Percentiles rank a stretch among this genome's conserved stretches.
Conservation (phyloP, 2,888 invertebrate genomes). For the Abrostola triplasia region DNA sequence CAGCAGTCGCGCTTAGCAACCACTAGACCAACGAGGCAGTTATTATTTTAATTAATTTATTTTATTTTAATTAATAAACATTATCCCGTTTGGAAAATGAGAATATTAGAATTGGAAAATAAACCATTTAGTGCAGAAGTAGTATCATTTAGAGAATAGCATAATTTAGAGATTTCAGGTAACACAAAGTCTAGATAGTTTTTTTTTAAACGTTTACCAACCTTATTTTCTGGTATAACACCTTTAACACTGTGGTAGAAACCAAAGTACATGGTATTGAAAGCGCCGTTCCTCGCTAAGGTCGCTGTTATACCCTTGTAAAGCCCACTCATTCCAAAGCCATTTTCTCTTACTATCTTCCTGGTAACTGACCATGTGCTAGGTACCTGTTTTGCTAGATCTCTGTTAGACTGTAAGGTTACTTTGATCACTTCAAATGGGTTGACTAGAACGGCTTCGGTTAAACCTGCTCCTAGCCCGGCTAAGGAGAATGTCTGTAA, state of each 20-base stretch:
- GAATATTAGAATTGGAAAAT: not conserved
- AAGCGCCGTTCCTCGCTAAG: constrained; percentile 95
- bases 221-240: constrained; percentile 90
- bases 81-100: not conserved
- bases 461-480: constrained; percentile 95
- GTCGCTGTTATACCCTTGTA: constrained; percentile 97
- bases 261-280: constrained; percentile 98
- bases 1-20: too few relatives aligned
- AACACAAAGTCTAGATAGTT: not conserved
- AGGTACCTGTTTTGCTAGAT: constrained; percentile 89
- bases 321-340: constrained; percentile 93
- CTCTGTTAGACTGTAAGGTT: constrained; percentile 93
- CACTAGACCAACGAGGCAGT: too few relatives aligned
- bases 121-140: not conserved
- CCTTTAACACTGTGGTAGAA: constrained; percentile 97
- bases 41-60: too few relatives aligned
- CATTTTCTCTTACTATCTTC: constrained; percentile 92
- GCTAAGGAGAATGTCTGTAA: constrained; percentile 95
- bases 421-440: constrained; percentile 99
- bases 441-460: constrained; percentile 97
- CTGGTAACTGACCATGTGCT: constrained; percentile 94
- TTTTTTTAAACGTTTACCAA: constrained; percentile 63
- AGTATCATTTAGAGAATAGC: not conserved
- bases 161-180: not conserved
- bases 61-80: too few relatives aligned